Conservation (phyloP, 2,888 invertebrate species). For the Napeogenes inachia region DNA sequence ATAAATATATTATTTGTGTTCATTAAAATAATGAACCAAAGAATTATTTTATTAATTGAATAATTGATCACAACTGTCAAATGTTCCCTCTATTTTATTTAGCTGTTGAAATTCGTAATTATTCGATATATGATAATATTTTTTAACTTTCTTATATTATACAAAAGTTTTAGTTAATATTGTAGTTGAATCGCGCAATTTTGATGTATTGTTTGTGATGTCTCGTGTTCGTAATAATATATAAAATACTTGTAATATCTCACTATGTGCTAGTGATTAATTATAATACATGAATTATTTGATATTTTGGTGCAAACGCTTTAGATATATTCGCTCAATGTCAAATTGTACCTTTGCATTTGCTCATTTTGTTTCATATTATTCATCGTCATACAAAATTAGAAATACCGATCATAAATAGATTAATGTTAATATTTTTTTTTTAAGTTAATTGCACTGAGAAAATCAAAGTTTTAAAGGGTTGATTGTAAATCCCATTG, state of each 20-base stretch:
- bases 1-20: not conserved
- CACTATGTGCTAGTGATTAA: constrained; percentile 18
- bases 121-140: not conserved
- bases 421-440: not conserved
- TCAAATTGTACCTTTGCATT: constrained; percentile 60
- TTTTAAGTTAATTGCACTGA: constrained; percentile 34
- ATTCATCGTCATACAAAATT: constrained; percentile 3
- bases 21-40: constrained; percentile 6
- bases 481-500: constrained; percentile 27
- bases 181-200: constrained; percentile 41
- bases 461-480: constrained; percentile 37
- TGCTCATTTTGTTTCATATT: constrained; percentile 45
- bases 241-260: constrained; percentile 11
- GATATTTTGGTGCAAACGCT: constrained; percentile 19
- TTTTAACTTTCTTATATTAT: too few relatives aligned
- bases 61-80: constrained; percentile 9
- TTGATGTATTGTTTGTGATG: constrained; percentile 33
- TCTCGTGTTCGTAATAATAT: constrained; percentile 27
- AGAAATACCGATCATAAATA: not conserved
- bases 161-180: constrained; percentile 21
- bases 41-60: constrained; percentile 5
- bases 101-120: not conserved
- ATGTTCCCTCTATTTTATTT: constrained; percentile 10
- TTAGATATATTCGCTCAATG: constrained; percentile 41
- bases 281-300: constrained; percentile 18